These are phyloP conservation scores for Ancistrus triradiatus DNA, from an alignment of 2,113 vertebrate species.

Conservation along the genomic window DNA sequence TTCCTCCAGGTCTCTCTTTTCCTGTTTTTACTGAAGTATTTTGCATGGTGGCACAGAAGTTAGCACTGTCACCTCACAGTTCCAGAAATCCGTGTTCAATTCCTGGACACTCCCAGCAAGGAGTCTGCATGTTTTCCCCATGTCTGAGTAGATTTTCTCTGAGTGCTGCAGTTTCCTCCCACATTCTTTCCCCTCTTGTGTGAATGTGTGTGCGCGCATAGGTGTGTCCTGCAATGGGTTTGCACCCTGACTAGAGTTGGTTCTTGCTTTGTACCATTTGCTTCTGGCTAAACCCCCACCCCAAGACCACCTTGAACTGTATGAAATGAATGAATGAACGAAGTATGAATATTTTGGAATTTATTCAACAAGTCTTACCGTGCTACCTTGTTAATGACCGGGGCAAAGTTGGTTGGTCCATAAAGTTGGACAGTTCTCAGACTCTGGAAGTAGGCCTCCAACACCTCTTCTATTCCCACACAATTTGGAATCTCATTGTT, in stretches of 20 bases:
- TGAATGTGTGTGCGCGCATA: not conserved
- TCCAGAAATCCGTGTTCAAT: not conserved
- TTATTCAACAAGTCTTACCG: constrained; percentile 62
- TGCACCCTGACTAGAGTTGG: too few relatives aligned
- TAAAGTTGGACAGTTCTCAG: constrained; percentile 82
- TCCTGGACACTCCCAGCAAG: not conserved
- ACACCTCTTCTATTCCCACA: constrained; percentile 76
- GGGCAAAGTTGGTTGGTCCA: constrained; percentile 82
- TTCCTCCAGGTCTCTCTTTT: too few relatives aligned
- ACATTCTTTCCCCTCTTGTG: not conserved
- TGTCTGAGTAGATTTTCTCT: not conserved
- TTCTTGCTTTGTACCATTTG: too few relatives aligned
- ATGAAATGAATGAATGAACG: too few relatives aligned
- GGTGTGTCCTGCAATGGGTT: too few relatives aligned
- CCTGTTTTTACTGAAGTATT: too few relatives aligned
- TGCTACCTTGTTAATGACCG: constrained; percentile 84
- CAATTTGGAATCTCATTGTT: constrained; percentile 80
- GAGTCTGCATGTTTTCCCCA: not conserved
- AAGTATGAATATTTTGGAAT: too few relatives aligned
- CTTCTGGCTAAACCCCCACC: too few relatives aligned
- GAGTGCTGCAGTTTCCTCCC: not conserved
- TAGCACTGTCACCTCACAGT: too few relatives aligned
- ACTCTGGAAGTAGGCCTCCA: constrained; percentile 84
- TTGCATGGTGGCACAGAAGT: too few relatives aligned
- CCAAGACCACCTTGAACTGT: too few relatives aligned